Conservation (phyloP, 2,797 vertebrate species). For the Sternarchorhynchus goeldii region DNA sequence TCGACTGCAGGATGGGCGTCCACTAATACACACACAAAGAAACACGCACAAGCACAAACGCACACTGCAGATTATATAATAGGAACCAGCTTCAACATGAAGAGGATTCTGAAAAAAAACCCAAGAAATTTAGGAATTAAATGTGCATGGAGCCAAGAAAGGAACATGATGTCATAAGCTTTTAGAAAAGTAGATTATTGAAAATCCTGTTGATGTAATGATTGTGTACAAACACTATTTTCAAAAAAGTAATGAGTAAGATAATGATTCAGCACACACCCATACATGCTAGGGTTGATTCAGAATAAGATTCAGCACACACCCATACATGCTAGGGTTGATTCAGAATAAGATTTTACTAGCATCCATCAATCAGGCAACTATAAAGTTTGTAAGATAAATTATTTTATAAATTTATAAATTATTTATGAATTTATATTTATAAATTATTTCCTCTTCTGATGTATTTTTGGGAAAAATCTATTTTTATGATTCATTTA, state of each 20-base stretch:
- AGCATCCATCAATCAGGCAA: no score
- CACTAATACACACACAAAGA: conserved; percentile 69
- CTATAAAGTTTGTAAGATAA: no score
- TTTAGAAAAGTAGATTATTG: conserved; percentile 34
- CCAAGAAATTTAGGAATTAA: background rate
- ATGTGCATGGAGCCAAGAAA: background rate
- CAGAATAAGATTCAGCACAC: no score
- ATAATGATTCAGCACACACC: background rate
- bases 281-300: background rate
- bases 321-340: no score
- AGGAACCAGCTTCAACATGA: conserved; percentile 56
- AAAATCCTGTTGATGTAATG: conserved; percentile 38
- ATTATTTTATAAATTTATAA: no score
- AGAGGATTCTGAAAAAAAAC: conserved; percentile 60
- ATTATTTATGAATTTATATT: no score
- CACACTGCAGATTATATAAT: conserved; percentile 64
- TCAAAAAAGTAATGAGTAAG: background rate
- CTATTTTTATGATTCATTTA: no score
- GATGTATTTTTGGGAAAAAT: no score
- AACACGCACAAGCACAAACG: conserved; percentile 32
- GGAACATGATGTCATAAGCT: conserved; percentile 16
- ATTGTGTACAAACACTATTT: background rate
- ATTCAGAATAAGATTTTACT: no score
- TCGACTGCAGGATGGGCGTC: conserved; percentile 83
- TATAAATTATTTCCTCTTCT: no score